phyloP scores from a whole-genome alignment of 2,797 vertebrate genomes.

The Gymnopithys bicolor region DNA sequence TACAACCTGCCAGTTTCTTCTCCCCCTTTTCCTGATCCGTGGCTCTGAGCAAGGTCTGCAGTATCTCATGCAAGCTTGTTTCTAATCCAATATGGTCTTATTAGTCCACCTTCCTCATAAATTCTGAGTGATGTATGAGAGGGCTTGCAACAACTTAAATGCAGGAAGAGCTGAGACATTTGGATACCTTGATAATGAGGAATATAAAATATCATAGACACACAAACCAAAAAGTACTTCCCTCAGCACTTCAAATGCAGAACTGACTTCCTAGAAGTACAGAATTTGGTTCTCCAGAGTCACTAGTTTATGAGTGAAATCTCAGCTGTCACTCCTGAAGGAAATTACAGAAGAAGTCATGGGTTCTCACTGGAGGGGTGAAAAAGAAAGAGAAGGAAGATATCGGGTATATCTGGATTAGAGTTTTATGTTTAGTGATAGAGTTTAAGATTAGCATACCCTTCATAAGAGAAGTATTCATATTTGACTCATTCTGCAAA shows the following conservation, averaged over 20 bases:
- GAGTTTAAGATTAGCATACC: background rate
- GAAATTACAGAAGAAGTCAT: background rate
- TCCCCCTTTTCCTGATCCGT: background rate
- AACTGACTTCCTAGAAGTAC: background rate
- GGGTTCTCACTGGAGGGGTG: background rate
- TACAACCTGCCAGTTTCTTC: background rate
- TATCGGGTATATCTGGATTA: background rate
- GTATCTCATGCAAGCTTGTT: background rate
- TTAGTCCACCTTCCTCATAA: background rate
- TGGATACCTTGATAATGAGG: background rate
- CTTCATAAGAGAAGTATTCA: background rate
- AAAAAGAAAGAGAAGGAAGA: background rate
- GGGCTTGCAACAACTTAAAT: background rate
- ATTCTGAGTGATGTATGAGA: background rate
- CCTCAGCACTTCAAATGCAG: background rate
- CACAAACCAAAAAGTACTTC: background rate
- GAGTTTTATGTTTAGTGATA: background rate
- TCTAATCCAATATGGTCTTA: background rate
- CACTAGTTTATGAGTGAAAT: background rate
- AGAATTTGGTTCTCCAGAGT: background rate
- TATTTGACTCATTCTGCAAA: slow-evolving; percentile 46
- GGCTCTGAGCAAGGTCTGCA: background rate
- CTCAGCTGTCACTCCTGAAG: background rate
- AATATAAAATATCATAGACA: background rate
- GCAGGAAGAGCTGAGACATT: background rate